Conservation (phyloP, 2,113 vertebrate species). For the Tupaia chinensis region DNA sequence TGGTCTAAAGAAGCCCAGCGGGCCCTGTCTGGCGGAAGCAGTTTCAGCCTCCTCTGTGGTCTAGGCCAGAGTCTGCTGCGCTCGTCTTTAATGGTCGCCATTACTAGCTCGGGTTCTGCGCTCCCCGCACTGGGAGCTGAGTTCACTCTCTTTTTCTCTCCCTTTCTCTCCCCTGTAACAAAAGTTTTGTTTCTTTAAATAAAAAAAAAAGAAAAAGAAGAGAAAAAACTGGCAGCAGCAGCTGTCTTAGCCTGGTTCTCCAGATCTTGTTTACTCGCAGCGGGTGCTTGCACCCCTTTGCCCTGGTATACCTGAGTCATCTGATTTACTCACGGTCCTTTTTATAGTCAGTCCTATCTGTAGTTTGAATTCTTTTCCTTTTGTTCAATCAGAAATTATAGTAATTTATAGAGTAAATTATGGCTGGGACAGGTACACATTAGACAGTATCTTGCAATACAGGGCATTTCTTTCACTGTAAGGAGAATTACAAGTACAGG, state of each 20-base stretch:
- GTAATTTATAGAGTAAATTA: constrained; percentile 41
- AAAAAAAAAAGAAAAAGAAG: too few species aligned
- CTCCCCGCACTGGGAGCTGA: too few species aligned
- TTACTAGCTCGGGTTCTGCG: too few species aligned
- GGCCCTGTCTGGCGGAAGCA: too few species aligned
- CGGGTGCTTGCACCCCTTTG: not conserved
- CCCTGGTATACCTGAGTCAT: too few species aligned
- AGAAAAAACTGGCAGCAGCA: not conserved
- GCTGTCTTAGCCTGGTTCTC: not conserved
- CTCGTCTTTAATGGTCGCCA: too few species aligned
- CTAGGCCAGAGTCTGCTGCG: too few species aligned
- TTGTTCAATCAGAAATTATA: constrained; percentile 53
- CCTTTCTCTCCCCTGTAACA: too few species aligned
- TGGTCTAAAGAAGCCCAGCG: too few species aligned
- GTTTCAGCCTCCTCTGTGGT: too few species aligned
- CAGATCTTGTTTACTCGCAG: not conserved
- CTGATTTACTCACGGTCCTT: not conserved
- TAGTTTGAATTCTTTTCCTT: constrained; percentile 6
- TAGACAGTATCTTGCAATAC: not conserved
- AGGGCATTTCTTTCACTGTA: not conserved
- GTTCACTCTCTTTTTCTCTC: too few species aligned
- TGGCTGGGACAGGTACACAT: not conserved
- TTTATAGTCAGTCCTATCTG: not conserved
- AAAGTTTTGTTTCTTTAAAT: too few species aligned
- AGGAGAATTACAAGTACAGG: not conserved